A percentile compares a stretch with the other conserved stretches of the same genome.
Conservation (phyloP, 2,113 vertebrate species). For the Catharus fuscescens region DNA sequence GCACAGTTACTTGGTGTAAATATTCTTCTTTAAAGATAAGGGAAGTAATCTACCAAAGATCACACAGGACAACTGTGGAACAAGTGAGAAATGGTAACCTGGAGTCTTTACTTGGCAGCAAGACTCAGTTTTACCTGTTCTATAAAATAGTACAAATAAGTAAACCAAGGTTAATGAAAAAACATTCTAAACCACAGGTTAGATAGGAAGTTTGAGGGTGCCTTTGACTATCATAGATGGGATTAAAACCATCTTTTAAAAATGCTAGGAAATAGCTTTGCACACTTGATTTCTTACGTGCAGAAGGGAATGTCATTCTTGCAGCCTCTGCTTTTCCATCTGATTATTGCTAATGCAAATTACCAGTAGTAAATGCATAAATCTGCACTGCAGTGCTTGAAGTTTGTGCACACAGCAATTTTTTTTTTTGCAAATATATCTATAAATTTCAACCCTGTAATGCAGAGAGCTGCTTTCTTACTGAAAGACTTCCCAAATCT, state of each 20-base stretch:
- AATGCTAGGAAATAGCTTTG: not conserved
- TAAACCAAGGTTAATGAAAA: not conserved
- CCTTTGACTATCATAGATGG: not conserved
- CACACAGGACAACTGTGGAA: not conserved
- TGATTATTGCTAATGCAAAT: slow-evolving; percentile 45
- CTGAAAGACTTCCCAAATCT: not conserved
- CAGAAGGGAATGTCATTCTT: not conserved
- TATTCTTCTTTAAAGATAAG: not conserved
- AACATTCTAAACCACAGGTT: not conserved
- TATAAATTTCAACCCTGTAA: not conserved
- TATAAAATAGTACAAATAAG: not conserved
- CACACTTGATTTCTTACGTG: not conserved
- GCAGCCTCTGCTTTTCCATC: slow-evolving; percentile 24
- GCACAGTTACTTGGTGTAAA: not conserved
- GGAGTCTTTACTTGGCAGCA: not conserved
- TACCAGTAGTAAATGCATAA: not conserved
- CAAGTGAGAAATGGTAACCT: not conserved
- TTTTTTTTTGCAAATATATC: not conserved
- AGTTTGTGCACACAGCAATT: not conserved
- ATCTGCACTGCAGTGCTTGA: slow-evolving; percentile 10
- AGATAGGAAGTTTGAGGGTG: not conserved
- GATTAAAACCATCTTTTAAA: not conserved
- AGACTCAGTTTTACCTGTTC: not conserved
- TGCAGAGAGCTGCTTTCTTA: not conserved
- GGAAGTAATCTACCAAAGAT: not conserved